Base-by-base conservation (phyloP, 2,113 vertebrate species). In the Callaeas wilsoni region DNA sequence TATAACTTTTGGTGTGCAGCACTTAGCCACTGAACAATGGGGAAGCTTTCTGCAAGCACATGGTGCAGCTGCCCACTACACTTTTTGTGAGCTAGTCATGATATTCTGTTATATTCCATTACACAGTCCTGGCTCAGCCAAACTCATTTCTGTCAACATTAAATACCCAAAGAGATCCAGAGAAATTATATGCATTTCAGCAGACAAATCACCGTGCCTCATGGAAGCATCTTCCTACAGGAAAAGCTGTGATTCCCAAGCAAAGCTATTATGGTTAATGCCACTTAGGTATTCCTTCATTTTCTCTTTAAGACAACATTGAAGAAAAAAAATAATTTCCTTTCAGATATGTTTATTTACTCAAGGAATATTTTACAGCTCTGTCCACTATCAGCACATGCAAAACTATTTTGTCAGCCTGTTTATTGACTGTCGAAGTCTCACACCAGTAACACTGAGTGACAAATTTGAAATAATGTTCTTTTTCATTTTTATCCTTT, bases 21-120 rank as follows among this genome's bases (percentile, higher is more conserved):
- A 0, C 12, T 44, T 6, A 1, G 55, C 22, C 0, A 0, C 12
- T 2, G 5, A 70, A 77, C 44, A 49, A 79, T 21, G 33, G 57
- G 33, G 33, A 80, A 86, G 27, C 27, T 77, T 87, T 69, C 75
- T 87, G 19, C 35, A 80, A 83, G 16, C 10, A 13, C 35, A 12
- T 39, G 13, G 29, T 76, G 67, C 50, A 41, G 65, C 53, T 62
- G 50, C 53, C 70, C 57, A 26, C 56, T 65, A 55, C 35, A 33
- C 12, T 62, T 76, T 26, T 55, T 60, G 21, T 62, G 65, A 74
- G 50, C 41, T 50, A 27, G 7, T 22, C 16, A 6, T 62, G 53
- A 33, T 50, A 16, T 33, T 79, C 23, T 62, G 5, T 49, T 76
- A 7, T 49, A 53, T 85, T 60, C 35, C 20, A 33, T 65, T 53